A percentile compares a stretch with the other conserved stretches of the same genome.
phyloP scores from a whole-genome alignment of 1,140 invertebrate species.

The Platorchestia sp. region DNA sequence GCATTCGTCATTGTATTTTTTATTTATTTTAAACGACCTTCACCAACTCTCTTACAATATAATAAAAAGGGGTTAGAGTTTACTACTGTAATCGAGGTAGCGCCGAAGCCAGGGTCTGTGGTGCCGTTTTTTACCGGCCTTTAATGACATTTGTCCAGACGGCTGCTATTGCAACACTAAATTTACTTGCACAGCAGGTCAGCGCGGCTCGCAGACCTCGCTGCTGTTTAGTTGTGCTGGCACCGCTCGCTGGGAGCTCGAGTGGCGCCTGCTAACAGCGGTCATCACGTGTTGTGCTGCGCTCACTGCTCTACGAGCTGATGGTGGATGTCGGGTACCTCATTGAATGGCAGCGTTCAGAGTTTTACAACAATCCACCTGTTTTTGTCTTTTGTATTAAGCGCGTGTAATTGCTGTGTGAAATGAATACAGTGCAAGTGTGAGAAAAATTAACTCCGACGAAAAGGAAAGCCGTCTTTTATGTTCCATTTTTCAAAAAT shows the following conservation, averaged over 20 bases:
- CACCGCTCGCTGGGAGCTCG: not conserved
- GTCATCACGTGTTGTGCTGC: not conserved
- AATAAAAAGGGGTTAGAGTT: not conserved
- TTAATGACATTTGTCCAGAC: slow-evolving; percentile 39
- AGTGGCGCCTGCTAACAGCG: not conserved
- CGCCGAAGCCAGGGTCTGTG: not conserved
- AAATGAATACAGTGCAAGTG: no score
- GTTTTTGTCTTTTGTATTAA: no score
- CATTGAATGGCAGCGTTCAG: not conserved
- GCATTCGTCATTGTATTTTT: not conserved
- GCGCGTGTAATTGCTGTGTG: no score
- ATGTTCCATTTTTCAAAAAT: no score
- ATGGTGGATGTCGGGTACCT: not conserved
- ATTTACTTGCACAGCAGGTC: slow-evolving; percentile 12
- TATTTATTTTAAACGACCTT: not conserved
- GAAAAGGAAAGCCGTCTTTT: no score
- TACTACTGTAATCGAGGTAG: not conserved
- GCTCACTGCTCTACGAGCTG: not conserved
- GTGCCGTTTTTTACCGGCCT: not conserved
- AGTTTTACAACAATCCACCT: no score
- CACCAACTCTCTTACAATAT: not conserved
- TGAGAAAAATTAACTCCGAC: no score
- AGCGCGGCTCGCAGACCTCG: not conserved
- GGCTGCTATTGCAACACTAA: slow-evolving; percentile 29
- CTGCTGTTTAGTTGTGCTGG: not conserved